Conservation (phyloP, 2,888 invertebrate species). For the Cosmia trapezina region DNA sequence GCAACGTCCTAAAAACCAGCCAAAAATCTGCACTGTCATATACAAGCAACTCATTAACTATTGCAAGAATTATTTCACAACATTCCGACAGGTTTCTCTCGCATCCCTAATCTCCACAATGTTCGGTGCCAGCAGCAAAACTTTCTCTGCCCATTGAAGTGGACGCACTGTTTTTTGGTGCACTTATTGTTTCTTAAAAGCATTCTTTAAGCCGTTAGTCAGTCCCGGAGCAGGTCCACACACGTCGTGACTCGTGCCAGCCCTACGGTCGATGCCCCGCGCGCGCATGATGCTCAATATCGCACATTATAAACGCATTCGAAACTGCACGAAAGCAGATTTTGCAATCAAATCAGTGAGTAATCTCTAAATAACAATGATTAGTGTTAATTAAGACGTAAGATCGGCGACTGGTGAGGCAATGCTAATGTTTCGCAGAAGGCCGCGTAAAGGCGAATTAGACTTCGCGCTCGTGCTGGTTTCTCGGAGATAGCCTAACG, state of each 20-base stretch:
- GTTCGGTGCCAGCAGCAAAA: constrained; percentile 37
- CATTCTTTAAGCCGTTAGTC: constrained; percentile 63
- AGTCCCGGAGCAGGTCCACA: constrained; percentile 43
- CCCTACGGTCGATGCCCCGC: constrained; percentile 46
- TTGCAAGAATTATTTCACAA: constrained; percentile 61
- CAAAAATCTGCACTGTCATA: constrained; percentile 3
- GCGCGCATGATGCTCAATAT: neutral
- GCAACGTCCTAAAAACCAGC: constrained; percentile 13
- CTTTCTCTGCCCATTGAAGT: constrained; percentile 47
- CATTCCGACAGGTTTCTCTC: constrained; percentile 54
- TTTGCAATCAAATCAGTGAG: constrained; percentile 3
- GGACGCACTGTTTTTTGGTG: constrained; percentile 27
- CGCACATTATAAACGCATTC: constrained; percentile 7
- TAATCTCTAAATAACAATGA: constrained; percentile 14
- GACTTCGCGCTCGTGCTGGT: neutral
- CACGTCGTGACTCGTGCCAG: constrained; percentile 27
- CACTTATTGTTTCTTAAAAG: constrained; percentile 51
- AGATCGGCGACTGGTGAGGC: constrained; percentile 6
- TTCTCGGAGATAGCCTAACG: constrained; percentile 23
- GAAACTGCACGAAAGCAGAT: neutral
- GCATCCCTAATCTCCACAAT: constrained; percentile 50
- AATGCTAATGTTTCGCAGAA: constrained; percentile 12
- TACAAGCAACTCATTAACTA: constrained; percentile 19
- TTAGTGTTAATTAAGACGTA: neutral
- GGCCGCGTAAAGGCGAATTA: neutral